Conservation (phyloP, 2,113 vertebrate genomes). For the Malurus cyaneus region DNA sequence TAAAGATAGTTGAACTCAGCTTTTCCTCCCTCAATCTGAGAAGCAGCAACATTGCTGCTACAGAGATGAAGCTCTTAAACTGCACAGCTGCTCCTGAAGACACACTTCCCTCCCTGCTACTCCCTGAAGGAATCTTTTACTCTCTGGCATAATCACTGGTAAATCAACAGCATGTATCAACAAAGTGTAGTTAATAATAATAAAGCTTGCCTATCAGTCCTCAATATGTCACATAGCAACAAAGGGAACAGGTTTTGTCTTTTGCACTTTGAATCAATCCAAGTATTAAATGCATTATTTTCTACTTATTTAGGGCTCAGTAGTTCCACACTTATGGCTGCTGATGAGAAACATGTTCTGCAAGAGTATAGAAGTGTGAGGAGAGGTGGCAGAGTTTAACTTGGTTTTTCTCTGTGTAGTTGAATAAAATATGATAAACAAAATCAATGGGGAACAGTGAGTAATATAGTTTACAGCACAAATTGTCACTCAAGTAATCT, state of each 20-base stretch:
- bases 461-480: neutral
- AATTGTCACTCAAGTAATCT: neutral
- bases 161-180: slow-evolving; percentile 10
- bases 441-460: neutral
- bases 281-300: slow-evolving; percentile 40
- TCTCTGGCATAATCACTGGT: neutral
- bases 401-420: neutral
- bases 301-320: slow-evolving; percentile 12
- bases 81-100: neutral
- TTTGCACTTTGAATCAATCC: neutral
- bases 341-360: slow-evolving; percentile 2
- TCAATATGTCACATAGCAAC: neutral
- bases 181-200: neutral
- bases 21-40: neutral
- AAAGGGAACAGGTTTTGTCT: neutral
- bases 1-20: neutral
- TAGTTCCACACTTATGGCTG: neutral
- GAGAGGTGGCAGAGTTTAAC: neutral
- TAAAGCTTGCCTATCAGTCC: neutral
- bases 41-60: neutral
- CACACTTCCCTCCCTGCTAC: neutral
- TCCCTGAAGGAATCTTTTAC: neutral
- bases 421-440: slow-evolving; percentile 17
- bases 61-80: neutral
- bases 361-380: neutral